A percentile compares a stretch with the other conserved stretches of the same genome.
phyloP scores from a whole-genome alignment of 2,888 invertebrate species.

The Prionchulus punctatus region DNA sequence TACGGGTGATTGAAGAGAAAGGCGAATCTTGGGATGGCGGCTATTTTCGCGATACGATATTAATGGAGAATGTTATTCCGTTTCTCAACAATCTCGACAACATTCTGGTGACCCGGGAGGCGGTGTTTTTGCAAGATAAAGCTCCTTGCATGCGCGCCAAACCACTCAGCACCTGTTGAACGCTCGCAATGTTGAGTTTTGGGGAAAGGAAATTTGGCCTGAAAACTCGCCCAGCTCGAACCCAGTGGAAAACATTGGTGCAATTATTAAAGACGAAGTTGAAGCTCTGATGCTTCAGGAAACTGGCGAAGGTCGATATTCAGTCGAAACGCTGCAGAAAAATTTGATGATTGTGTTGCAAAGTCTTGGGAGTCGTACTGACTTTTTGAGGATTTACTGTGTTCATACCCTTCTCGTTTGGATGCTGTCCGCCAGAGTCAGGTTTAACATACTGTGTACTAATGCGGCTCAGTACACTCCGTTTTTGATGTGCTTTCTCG shows the following conservation, averaged over 20 bases:
- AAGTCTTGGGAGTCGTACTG: neutral
- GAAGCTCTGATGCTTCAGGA: neutral
- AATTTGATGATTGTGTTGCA: neutral
- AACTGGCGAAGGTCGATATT: neutral
- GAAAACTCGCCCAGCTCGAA: neutral
- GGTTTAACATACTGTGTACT: no score
- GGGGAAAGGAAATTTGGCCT: constrained; percentile 2
- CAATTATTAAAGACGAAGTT: constrained; percentile 4
- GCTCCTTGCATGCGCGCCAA: no score
- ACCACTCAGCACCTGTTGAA: no score
- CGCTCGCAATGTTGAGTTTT: no score
- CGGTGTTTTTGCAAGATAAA: constrained; percentile 1
- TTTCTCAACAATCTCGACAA: neutral
- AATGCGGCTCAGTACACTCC: no score
- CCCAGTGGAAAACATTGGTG: constrained; percentile 1
- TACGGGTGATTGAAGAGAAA: neutral
- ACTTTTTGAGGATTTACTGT: neutral
- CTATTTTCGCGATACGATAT: neutral
- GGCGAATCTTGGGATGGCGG: neutral
- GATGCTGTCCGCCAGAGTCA: neutral
- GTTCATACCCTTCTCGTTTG: neutral
- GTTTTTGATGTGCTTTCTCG: no score
- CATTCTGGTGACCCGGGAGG: neutral
- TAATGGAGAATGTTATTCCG: neutral
- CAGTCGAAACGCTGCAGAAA: neutral